Base-by-base conservation (phyloP, 1,140 invertebrate genomes). In the Andricus grossulariae region DNA sequence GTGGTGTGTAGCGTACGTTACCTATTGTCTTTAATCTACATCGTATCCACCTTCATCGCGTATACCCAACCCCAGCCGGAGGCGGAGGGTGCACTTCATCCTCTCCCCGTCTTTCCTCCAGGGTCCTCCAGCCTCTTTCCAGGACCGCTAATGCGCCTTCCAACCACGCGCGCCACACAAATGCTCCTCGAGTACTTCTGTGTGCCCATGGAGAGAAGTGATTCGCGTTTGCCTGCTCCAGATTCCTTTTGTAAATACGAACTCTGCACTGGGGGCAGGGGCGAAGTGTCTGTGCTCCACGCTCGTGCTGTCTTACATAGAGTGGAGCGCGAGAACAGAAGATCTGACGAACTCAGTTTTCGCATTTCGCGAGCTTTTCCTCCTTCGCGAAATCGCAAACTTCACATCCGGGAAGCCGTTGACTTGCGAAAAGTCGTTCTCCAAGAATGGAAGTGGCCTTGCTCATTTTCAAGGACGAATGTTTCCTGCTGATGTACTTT, bases 231-330 rank as follows among this genome's bases (percentile, higher is more conserved):
- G 79, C 73, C 79, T 78, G 78, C 79, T 83, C 80, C 74, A 79
- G 82, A 85, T 82, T 86, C 83, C 84, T 86, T 84, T 76, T 83
- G 83, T 83, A 86, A 85, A 85, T 83, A 86, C 74, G 51, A 66
- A 66, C 60, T 66, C 25, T 16, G 25, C 13, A 25, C 57, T 25
- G 4, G 15, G 32, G 32, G 57, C 32, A 25, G 25, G 57, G 57
- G 15, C 57, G 25, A 54, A 54, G 52, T 54, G 52, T 18, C 39
- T 45, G 39, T n/a, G 25, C 32, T 66, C 25, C 25, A 32, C 15
- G 25, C 10, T 60, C 16, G 39, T 11, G 39, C 39, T 45, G 57
- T 66, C 60, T 66, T 66, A 39, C 25, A 66, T 66, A 66, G 25
- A 66, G 60, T n/a, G 16, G 4, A 45, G 60, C 60, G 15, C 60